Percentiles rank a stretch among this genome's conserved stretches.
Evolutionary conservation across 2,888 invertebrate genomes (phyloP).

Genomic region (Augochlorella aurata): DNA sequence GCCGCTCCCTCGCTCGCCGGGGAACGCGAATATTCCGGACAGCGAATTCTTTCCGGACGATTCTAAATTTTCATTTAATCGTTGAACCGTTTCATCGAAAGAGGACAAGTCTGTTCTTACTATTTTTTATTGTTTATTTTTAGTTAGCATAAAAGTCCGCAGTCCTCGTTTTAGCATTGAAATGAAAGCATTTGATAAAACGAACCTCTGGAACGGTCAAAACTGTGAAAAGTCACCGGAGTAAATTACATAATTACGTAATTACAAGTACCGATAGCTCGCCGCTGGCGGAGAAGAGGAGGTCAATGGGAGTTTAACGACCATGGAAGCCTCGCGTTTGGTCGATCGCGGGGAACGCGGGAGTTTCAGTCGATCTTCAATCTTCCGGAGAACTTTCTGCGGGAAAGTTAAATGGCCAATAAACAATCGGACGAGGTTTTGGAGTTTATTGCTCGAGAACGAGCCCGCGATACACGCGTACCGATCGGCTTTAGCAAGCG

Average conservation of each 20-base stretch:
- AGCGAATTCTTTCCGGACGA: not conserved
- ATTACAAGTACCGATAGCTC: not conserved
- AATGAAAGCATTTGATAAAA: no score
- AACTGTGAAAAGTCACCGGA: no score
- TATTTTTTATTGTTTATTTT: no score
- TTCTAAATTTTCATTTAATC: no score
- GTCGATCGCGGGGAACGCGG: not conserved
- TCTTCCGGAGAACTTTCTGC: not conserved
- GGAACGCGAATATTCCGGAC: not conserved
- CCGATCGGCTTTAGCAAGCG: no score
- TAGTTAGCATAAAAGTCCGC: no score
- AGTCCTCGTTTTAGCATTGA: not conserved
- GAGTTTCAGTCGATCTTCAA: not conserved
- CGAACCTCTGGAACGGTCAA: no score
- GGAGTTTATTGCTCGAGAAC: not conserved
- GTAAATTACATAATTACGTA: not conserved
- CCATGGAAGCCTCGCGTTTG: not conserved
- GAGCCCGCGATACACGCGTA: not conserved
- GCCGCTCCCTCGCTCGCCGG: not conserved
- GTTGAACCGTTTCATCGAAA: no score
- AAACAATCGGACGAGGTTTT: not conserved
- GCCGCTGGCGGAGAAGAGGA: not conserved
- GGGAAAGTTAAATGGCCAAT: slow-evolving; percentile 4
- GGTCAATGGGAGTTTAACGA: slow-evolving; percentile 8
- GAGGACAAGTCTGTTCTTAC: no score